Evolutionary conservation across 1,140 invertebrate species (phyloP).

Genomic region (Drosophila persimilis): DNA sequence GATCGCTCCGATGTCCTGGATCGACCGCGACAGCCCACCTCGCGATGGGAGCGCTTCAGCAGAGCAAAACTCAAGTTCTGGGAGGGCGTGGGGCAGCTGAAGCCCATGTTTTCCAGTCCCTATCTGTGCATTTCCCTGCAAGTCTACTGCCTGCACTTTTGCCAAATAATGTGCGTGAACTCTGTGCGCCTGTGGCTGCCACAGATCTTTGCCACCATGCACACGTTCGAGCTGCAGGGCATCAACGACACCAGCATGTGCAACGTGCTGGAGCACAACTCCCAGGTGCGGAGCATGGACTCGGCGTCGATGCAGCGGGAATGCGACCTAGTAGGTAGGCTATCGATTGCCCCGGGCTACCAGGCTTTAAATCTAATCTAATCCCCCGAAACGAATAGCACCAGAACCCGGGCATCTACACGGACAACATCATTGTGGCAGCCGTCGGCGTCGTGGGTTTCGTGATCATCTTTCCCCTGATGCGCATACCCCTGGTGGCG

Average conservation of each 20-base stretch:
- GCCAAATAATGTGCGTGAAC: conserved; percentile 66
- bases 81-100: conserved; percentile 49
- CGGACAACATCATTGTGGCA: conserved; percentile 60
- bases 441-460: conserved; percentile 52
- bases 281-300: background rate
- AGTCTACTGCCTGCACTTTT: conserved; percentile 66
- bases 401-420: conserved; percentile 38
- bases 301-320: conserved; percentile 20
- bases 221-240: conserved; percentile 81
- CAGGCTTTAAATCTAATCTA: conserved; percentile 62
- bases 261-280: conserved; percentile 46
- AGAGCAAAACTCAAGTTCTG: conserved; percentile 27
- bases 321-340: conserved; percentile 69
- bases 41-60: conserved; percentile 11
- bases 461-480: conserved; percentile 51
- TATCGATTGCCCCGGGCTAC: conserved; percentile 10
- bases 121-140: conserved; percentile 51
- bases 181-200: conserved; percentile 84
- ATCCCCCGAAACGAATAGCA: conserved; percentile 30
- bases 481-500: conserved; percentile 35
- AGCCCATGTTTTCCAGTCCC: conserved; percentile 59
- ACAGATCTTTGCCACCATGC: conserved; percentile 84
- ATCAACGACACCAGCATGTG: conserved; percentile 84
- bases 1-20: conserved; percentile 17
- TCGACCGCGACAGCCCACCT: background rate